These are phyloP conservation scores for Phataginus tetradactyla DNA, from an alignment of 2,797 vertebrate species.

Conservation along the genomic window DNA sequence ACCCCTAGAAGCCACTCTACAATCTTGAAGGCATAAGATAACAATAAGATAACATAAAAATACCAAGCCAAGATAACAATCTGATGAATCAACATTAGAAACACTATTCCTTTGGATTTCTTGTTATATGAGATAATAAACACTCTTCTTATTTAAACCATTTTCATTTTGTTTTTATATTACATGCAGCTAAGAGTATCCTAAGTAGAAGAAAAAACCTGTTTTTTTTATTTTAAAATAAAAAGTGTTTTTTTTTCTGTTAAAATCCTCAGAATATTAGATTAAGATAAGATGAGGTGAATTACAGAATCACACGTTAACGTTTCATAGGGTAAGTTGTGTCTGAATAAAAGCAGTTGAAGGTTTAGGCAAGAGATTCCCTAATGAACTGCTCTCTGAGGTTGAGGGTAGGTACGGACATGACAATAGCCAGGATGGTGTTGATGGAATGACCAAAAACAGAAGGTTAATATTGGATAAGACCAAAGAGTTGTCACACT, in stretches of 20 bases:
- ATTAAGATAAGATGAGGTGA: constrained; percentile 36
- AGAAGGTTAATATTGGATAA: background rate
- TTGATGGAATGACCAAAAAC: background rate
- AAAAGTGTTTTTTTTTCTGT: background rate
- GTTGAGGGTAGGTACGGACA: background rate
- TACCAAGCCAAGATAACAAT: background rate
- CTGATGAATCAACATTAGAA: background rate
- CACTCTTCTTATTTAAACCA: constrained; percentile 5
- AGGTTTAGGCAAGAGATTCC: background rate
- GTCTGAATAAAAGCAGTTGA: background rate
- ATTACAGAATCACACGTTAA: background rate
- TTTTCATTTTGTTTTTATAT: constrained; percentile 9
- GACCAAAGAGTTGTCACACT: background rate
- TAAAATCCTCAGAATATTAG: constrained; percentile 39
- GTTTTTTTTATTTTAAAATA: background rate
- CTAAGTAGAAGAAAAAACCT: background rate
- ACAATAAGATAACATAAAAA: background rate
- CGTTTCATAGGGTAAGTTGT: background rate
- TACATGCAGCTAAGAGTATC: background rate
- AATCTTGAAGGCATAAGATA: background rate
- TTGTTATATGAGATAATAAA: constrained; percentile 41
- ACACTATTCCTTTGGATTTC: background rate
- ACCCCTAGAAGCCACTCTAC: background rate
- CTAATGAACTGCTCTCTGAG: background rate
- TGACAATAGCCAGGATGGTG: background rate